These are phyloP conservation scores for Erythrocercus mccallii DNA, from an alignment of 2,113 vertebrate genomes.

Conservation along the genomic window DNA sequence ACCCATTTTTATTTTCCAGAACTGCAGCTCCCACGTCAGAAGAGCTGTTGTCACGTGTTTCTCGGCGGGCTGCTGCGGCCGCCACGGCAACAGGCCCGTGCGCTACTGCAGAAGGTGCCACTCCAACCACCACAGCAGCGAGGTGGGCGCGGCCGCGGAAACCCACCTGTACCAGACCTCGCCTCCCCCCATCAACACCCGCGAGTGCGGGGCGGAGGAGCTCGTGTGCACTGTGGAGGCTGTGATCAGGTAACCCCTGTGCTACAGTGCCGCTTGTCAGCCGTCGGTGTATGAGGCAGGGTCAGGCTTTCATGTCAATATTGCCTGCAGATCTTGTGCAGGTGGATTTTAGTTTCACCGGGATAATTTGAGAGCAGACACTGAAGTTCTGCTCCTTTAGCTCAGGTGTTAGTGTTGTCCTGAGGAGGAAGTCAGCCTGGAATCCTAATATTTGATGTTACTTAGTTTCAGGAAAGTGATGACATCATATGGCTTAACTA, in stretches of 20 bases:
- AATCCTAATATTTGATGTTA: not conserved
- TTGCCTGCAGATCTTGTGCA: not conserved
- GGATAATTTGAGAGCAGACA: fast-evolving
- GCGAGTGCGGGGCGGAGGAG: conserved; percentile 96
- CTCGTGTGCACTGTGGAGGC: conserved; percentile 97
- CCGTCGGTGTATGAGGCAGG: fast-evolving
- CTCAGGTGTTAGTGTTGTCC: not conserved
- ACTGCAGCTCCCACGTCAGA: conserved; percentile 97
- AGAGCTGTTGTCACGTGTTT: conserved; percentile 98
- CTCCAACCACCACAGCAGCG: conserved; percentile 96
- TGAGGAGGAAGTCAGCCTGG: not conserved
- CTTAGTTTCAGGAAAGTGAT: not conserved
- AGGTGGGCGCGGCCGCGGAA: conserved; percentile 87
- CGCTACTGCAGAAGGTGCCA: conserved; percentile 98
- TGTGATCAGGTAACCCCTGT: conserved; percentile 85
- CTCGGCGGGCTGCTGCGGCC: conserved; percentile 96
- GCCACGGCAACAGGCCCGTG: conserved; percentile 95
- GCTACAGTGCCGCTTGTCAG: not conserved
- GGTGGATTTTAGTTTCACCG: not conserved
- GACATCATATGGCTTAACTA: not conserved
- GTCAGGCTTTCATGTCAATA: not conserved
- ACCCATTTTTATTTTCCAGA: conserved; percentile 69
- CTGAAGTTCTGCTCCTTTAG: not conserved
- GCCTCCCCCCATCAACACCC: conserved; percentile 95
- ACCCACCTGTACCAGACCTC: conserved; percentile 98